Evolutionary conservation across 2,888 invertebrate species (phyloP).

Genomic region (Scaeva pyrastri): DNA sequence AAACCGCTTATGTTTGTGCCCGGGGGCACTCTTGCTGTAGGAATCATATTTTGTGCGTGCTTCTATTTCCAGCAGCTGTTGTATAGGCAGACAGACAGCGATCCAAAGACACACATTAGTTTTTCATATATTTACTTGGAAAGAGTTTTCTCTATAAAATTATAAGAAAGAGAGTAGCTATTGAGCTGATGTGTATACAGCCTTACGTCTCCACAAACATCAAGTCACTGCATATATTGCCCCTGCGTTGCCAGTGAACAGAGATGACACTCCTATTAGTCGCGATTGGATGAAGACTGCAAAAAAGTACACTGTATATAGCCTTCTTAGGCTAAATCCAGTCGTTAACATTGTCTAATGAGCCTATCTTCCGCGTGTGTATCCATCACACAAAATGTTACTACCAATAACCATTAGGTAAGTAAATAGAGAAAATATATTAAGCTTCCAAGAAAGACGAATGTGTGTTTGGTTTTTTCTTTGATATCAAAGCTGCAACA

Average conservation of each 20-base stretch:
- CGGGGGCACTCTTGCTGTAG: neutral
- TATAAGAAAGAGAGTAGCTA: neutral
- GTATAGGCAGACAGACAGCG: slow-evolving; percentile 14
- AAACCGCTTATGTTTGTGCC: slow-evolving; percentile 23
- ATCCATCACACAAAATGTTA: slow-evolving; percentile 5
- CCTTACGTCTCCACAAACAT: neutral
- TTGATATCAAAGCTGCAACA: neutral
- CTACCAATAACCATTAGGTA: slow-evolving; percentile 58
- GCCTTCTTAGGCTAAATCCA: slow-evolving; percentile 27
- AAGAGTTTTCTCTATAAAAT: neutral
- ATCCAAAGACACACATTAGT: slow-evolving; percentile 34
- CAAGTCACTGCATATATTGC: neutral
- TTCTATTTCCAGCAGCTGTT: slow-evolving; percentile 31
- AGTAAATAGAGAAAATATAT: slow-evolving; percentile 45
- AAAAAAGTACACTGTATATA: slow-evolving; percentile 30
- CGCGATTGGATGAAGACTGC: slow-evolving; percentile 14
- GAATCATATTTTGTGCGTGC: slow-evolving; percentile 14
- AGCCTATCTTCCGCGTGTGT: slow-evolving; percentile 69
- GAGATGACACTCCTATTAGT: slow-evolving; percentile 49
- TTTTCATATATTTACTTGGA: neutral
- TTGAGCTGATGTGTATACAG: neutral
- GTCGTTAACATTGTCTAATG: slow-evolving; percentile 55
- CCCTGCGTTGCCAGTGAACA: slow-evolving; percentile 14
- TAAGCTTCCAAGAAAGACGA: slow-evolving; percentile 29
- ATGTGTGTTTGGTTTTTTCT: slow-evolving; percentile 1